Base-by-base conservation (phyloP, 2,888 invertebrate species). In the Caenorhabditis sp. region DNA sequence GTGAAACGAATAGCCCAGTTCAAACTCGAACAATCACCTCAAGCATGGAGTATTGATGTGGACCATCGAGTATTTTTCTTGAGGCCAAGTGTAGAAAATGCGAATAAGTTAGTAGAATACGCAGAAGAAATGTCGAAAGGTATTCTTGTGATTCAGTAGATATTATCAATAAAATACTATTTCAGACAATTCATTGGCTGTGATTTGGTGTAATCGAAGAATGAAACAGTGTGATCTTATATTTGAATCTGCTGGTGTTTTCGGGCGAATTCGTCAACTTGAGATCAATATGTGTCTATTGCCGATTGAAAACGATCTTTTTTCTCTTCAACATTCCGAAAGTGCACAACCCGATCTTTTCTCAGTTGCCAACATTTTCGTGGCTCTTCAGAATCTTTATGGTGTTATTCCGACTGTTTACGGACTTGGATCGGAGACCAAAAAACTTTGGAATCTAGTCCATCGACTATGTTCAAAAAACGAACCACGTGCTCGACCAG, bases 311-410 rank as follows among this genome's bases (percentile, higher is more conserved):
- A 73, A 91, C 38, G 93, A 94, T 77, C 90, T 97, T 1, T 90
- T 97, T 26, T 95, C 95, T 64, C 90, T 96, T 80, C 96, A 97
- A 90, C 89, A 93, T 77, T 93, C 93, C 8, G 92, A 86, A 90
- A 95, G 78, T 94, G 92, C 87, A 94, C 87, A 91, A 17, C 66
- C 63, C 27, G 81, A 81, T 56, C 62, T 78, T 3, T 74, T 65
- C 23, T 91, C 93, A 38, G 90, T 95, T 77, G 93, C 95, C 0
- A 93, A 92, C 88, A 92, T 93, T 49, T 88, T 97, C 21, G 93
- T 93, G 91, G 92, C 93, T 64, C 89, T 96, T 21, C 93, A 93
- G 86, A 91, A 93, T 88, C 90, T 95, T 5, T 92, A 92, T 76
- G 95, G 95, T 17, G 82, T 80, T 26, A 84, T 87, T 57, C 83